A percentile compares a stretch with the other conserved stretches of the same genome.
phyloP scores from a whole-genome alignment of 2,888 invertebrate genomes.

The Capitulum mitella region DNA sequence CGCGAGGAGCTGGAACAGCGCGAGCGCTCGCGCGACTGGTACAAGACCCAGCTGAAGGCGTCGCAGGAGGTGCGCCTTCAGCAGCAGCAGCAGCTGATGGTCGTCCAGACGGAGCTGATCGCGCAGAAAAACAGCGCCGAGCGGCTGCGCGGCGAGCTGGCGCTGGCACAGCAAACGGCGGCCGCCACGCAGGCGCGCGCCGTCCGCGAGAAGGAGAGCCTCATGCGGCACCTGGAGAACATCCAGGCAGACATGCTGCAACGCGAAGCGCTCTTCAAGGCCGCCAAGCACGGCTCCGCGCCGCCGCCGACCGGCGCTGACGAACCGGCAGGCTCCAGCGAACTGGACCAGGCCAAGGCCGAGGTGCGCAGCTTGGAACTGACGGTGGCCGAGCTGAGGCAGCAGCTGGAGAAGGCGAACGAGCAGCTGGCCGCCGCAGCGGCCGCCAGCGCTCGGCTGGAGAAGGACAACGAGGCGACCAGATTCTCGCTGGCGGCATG shows the following conservation, averaged over 20 bases:
- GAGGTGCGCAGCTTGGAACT: constrained; percentile 39
- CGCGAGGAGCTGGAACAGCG: constrained; percentile 38
- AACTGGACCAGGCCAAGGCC: constrained; percentile 43
- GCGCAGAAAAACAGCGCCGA: constrained; percentile 43
- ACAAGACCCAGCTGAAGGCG: constrained; percentile 45
- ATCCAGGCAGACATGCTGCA: constrained; percentile 49
- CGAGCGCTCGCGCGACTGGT: constrained; percentile 46
- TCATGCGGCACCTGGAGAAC: constrained; percentile 46
- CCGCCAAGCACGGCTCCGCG: constrained; percentile 44
- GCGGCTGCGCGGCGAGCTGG: constrained; percentile 43
- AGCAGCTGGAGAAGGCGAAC: constrained; percentile 42
- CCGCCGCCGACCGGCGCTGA: constrained; percentile 39
- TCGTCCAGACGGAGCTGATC: constrained; percentile 40
- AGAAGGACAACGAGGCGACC: constrained; percentile 44
- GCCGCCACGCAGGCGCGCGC: constrained; percentile 44
- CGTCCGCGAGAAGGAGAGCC: constrained; percentile 45
- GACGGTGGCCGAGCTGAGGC: constrained; percentile 42
- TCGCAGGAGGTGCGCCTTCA: constrained; percentile 43
- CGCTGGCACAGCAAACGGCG: constrained; percentile 41
- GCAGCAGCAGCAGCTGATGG: constrained; percentile 44
- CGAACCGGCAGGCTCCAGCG: constrained; percentile 41
- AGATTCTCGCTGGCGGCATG: constrained; percentile 43
- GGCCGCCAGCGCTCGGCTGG: constrained; percentile 41
- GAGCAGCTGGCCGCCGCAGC: constrained; percentile 42
- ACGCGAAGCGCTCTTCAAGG: constrained; percentile 45